phyloP scores from a whole-genome alignment of 2,797 vertebrate genomes.

The Psittacula derbiana region DNA sequence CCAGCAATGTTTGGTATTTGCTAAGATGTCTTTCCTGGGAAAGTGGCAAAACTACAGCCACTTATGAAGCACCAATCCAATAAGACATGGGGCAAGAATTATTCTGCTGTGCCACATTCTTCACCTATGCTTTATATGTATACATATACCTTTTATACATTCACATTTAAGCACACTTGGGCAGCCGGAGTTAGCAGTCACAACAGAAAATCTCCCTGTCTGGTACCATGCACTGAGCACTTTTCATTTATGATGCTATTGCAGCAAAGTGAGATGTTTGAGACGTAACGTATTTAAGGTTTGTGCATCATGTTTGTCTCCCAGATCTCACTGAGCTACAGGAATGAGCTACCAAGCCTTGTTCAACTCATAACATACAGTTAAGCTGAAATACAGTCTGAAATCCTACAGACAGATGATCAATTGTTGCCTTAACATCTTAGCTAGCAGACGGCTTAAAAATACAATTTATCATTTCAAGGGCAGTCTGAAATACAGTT shows the following conservation, averaged over 20 bases:
- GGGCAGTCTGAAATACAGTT: background rate
- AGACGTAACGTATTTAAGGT: fast-evolving
- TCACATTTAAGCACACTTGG: background rate
- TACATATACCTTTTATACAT: background rate
- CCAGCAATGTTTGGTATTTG: background rate
- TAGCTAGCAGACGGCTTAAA: background rate
- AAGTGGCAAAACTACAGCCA: background rate
- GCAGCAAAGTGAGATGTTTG: background rate
- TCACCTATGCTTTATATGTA: background rate
- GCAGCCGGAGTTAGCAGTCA: background rate
- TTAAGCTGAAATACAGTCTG: background rate
- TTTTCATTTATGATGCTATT: background rate
- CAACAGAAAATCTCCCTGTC: background rate
- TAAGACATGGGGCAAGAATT: background rate
- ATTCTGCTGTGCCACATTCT: background rate
- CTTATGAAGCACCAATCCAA: background rate
- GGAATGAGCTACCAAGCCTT: background rate
- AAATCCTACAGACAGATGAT: background rate
- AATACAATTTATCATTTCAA: background rate
- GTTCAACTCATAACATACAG: background rate
- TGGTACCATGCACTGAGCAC: background rate
- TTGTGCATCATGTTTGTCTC: background rate
- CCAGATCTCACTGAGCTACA: background rate
- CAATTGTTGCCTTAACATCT: background rate
- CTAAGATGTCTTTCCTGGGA: background rate